Conservation (phyloP, 1,140 invertebrate species). For the Drosophila parvula region DNA sequence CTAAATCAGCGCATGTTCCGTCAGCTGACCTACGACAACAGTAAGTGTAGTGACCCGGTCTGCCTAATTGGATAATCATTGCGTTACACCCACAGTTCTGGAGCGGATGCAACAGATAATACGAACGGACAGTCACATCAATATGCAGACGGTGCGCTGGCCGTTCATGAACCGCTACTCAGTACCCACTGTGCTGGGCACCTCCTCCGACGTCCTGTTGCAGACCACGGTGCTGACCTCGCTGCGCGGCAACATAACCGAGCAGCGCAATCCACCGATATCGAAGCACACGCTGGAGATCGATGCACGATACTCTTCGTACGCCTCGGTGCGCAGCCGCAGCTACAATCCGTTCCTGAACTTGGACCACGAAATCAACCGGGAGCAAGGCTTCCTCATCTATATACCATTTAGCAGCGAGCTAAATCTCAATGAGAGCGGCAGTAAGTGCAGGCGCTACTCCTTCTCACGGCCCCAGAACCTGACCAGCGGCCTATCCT, state of each 20-base stretch:
- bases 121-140: slow-evolving; percentile 78
- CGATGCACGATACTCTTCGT: slow-evolving; percentile 86
- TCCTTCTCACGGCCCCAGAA: slow-evolving; percentile 75
- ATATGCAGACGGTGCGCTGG: slow-evolving; percentile 81
- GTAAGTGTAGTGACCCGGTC: slow-evolving; percentile 58
- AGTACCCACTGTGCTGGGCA: slow-evolving; percentile 86
- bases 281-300: slow-evolving; percentile 86
- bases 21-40: slow-evolving; percentile 82
- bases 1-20: slow-evolving; percentile 86
- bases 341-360: slow-evolving; percentile 86
- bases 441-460: slow-evolving; percentile 60
- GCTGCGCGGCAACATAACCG: slow-evolving; percentile 86
- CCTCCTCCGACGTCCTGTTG: slow-evolving; percentile 84
- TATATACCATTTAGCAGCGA: slow-evolving; percentile 86
- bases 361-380: slow-evolving; percentile 86
- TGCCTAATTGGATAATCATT: neutral
- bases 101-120: slow-evolving; percentile 67
- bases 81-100: slow-evolving; percentile 49
- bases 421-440: slow-evolving; percentile 65
- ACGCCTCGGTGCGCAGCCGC: slow-evolving; percentile 85
- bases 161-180: slow-evolving; percentile 84
- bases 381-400: slow-evolving; percentile 86
- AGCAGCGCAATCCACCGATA: slow-evolving; percentile 66
- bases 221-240: slow-evolving; percentile 85
- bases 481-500: slow-evolving; percentile 77